A percentile compares a stretch with the other conserved stretches of the same genome.
These are phyloP conservation scores for Drosophila bocki DNA, from an alignment of 1,140 invertebrate genomes.

Conservation along the genomic window DNA sequence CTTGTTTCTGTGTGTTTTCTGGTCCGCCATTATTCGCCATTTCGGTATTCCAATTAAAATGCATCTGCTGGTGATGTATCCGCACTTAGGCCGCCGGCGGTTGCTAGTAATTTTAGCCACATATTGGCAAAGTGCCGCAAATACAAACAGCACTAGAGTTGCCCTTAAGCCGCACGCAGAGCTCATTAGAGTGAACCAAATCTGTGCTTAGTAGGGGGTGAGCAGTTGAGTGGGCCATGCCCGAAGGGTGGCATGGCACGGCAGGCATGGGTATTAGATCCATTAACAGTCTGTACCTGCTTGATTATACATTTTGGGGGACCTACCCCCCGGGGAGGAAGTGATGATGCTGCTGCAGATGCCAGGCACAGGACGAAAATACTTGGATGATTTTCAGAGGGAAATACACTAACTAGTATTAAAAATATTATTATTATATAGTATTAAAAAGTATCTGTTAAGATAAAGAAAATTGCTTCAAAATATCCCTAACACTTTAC, in stretches of 20 bases:
- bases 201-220: conserved; percentile 37
- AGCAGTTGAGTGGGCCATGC: background rate
- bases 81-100: conserved; percentile 45
- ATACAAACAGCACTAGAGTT: conserved; percentile 22
- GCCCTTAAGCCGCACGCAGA: conserved; percentile 49
- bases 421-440: background rate
- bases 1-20: conserved; percentile 3
- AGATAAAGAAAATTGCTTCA: background rate
- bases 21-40: conserved; percentile 18
- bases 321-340: background rate
- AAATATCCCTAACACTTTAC: no score
- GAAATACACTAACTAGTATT: background rate
- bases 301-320: conserved; percentile 37
- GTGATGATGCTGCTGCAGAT: conserved; percentile 16
- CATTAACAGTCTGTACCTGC: conserved; percentile 46
- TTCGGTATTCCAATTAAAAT: conserved; percentile 76
- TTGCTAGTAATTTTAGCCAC: conserved; percentile 68
- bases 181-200: conserved; percentile 55
- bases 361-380: background rate
- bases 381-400: background rate
- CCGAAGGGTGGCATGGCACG: background rate
- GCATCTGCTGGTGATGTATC: conserved; percentile 60
- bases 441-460: no score
- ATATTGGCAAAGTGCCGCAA: conserved; percentile 55
- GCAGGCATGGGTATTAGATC: conserved; percentile 26